Evolutionary conservation across 2,113 vertebrate genomes (phyloP).

Genomic region (Pantherophis guttatus): DNA sequence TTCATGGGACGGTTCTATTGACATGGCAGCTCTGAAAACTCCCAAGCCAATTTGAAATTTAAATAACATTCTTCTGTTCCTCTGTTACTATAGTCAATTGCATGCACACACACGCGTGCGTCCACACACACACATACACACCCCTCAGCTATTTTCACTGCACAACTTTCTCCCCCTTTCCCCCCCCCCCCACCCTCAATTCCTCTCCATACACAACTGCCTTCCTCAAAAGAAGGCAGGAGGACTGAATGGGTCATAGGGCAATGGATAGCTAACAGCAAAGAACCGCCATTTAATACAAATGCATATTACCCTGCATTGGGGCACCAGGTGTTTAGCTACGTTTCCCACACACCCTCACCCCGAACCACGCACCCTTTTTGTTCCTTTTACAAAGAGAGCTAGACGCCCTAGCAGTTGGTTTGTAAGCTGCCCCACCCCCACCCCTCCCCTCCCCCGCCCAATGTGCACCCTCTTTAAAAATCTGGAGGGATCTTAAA

Average conservation of each 20-base stretch:
- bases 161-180: conserved; percentile 32
- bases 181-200: conserved; percentile 34
- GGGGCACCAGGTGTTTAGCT: conserved; percentile 70
- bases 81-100: conserved; percentile 49
- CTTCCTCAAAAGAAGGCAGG: conserved; percentile 62
- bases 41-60: conserved; percentile 68
- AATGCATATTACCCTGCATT: conserved; percentile 64
- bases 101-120: conserved; percentile 11
- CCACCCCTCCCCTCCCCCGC: rapidly evolving
- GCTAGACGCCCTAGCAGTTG: conserved; percentile 30
- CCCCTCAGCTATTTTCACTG: conserved; percentile 49
- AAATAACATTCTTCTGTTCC: conserved; percentile 64
- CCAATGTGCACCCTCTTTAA: background rate
- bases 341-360: conserved; percentile 36
- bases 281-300: conserved; percentile 63
- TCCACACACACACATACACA: background rate
- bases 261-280: background rate
- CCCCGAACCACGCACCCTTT: background rate
- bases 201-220: conserved; percentile 65
- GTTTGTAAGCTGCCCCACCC: background rate
- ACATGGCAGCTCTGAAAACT: conserved; percentile 63
- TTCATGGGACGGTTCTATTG: conserved; percentile 65
- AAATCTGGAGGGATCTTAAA: background rate
- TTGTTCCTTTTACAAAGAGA: conserved; percentile 48
- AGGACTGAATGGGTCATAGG: conserved; percentile 51